phyloP scores from a whole-genome alignment of 2,888 invertebrate genomes.

The Parnassius glacialis region DNA sequence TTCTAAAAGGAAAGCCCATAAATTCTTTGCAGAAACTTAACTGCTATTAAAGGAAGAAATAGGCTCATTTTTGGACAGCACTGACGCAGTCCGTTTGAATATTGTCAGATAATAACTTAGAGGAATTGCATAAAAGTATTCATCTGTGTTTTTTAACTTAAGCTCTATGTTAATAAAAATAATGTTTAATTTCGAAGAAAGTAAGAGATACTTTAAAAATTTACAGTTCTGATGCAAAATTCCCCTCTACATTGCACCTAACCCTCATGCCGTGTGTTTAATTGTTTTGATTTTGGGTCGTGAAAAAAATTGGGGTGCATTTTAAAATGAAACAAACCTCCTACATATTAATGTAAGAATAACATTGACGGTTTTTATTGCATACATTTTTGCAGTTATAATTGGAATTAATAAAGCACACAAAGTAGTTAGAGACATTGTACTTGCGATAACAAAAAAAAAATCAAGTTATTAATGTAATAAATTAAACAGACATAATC shows the following conservation, averaged over 20 bases:
- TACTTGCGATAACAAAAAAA: no score
- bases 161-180: conserved; percentile 34
- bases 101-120: conserved; percentile 70
- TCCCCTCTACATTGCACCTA: conserved; percentile 57
- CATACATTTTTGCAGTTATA: conserved; percentile 9
- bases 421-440: no score
- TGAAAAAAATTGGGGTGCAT: conserved; percentile 62
- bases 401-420: conserved; percentile 1
- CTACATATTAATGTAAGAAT: conserved; percentile 19
- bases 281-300: conserved; percentile 75
- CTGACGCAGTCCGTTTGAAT: conserved; percentile 56
- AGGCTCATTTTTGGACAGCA: conserved; percentile 57
- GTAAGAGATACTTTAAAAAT: conserved; percentile 19
- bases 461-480: no score
- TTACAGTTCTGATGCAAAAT: conserved; percentile 52
- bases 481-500: no score
- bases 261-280: conserved; percentile 63
- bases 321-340: conserved; percentile 41
- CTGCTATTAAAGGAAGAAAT: conserved; percentile 43
- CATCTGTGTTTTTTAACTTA: conserved; percentile 43
- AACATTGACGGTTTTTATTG: conserved; percentile 15
- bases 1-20: conserved; percentile 42
- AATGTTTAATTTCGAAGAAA: conserved; percentile 26
- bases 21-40: conserved; percentile 38
- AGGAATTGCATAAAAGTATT: conserved; percentile 55